These are phyloP conservation scores for Oryctes rhinoceros DNA, from an alignment of 1,140 invertebrate genomes.

Conservation along the genomic window DNA sequence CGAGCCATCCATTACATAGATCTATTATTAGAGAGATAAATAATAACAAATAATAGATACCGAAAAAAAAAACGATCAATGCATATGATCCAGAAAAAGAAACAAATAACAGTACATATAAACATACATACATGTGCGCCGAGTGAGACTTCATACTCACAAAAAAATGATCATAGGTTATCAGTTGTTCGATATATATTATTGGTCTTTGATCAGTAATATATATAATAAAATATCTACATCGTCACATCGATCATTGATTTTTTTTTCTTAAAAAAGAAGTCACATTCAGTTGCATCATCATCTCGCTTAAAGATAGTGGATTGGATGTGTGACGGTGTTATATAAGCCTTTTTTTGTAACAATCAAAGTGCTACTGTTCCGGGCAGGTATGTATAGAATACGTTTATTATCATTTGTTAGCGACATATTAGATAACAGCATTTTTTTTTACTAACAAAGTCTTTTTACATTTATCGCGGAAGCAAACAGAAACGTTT, in stretches of 20 bases:
- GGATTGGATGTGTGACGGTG: neutral
- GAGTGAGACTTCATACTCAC: neutral
- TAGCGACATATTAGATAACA: neutral
- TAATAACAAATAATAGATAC: conserved; percentile 6
- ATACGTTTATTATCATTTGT: neutral
- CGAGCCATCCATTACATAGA: neutral
- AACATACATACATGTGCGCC: neutral
- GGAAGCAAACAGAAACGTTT: too few relatives aligned
- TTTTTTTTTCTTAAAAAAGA: conserved; percentile 30
- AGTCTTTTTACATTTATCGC: too few relatives aligned
- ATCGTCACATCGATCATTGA: conserved; percentile 27
- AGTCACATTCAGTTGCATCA: conserved; percentile 32
- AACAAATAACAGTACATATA: conserved; percentile 1
- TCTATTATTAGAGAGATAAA: conserved; percentile 7
- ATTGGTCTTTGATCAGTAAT: conserved; percentile 36
- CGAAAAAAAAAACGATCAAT: neutral
- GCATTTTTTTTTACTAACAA: too few relatives aligned
- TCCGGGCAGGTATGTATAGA: neutral
- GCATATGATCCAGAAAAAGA: neutral
- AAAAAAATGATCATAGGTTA: conserved; percentile 34
- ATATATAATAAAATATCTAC: conserved; percentile 28
- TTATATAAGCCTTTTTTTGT: conserved; percentile 12
- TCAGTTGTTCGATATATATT: conserved; percentile 33
- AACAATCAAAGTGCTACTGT: neutral
- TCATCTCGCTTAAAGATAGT: conserved; percentile 16